Evolutionary conservation across 2,888 invertebrate species (phyloP), one percentile per base, ranked within the genome.

Genomic region (Camponotus fellah): DNA sequence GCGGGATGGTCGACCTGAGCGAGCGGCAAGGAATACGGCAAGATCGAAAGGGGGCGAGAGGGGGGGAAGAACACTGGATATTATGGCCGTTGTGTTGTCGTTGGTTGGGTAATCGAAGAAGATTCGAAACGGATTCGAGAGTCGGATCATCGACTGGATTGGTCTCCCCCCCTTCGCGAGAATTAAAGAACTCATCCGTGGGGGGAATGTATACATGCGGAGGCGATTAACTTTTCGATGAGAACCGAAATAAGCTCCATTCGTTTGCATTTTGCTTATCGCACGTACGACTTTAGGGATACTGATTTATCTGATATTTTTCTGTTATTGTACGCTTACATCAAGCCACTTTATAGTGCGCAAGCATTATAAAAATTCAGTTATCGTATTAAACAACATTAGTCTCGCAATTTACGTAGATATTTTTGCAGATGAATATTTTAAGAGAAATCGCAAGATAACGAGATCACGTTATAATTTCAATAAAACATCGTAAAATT

Each of bases 11-110:
- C 10, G 14, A 37, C 37, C 8, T n/a, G 49, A 62, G 64, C 81
- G 83, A 83, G 85, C 82, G 81, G 32, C 5, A 17, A 17, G 86
- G 85, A 84, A 84, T 64, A 68, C 56, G 77, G 68, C 69, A 69
- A 43, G 14, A 77, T 64, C 34, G 37, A 1, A 21, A 10, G 32
- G 0, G 21, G 17, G 14, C 43, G 43, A 58, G 58, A 43, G 43
- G 58, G 43, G 58, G 58, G 58, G 58, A 79, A 40, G 40, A 77
- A 66, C 9, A 37, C 10, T n/a, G 34, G 40, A 37, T 43, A 68
- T 77, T 53, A 32, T 56, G n/a, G 32, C 37, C 37, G 37, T 76
- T 76, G 64, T 65, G 49, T 65, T 49, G 72, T 58, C 60, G 74
- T 46, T 77, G 49, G 53, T 77, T 65, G 56, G 37, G n/a, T 77